Conservation (phyloP, 1,140 invertebrate genomes). For the Scaptomyza graminum region DNA sequence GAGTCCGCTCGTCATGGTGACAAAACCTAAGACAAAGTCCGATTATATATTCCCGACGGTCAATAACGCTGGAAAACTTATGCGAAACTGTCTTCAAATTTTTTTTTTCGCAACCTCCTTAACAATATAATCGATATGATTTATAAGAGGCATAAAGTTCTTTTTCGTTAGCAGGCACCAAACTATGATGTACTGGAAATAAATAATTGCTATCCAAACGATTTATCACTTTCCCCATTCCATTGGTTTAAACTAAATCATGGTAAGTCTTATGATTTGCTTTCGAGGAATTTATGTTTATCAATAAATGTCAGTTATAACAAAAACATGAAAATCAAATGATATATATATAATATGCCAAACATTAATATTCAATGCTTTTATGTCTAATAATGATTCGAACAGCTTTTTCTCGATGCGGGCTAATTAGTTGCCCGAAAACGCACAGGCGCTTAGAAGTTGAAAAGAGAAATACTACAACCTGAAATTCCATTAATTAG, state of each 20-base stretch:
- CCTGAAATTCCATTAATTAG: slow-evolving; percentile 74
- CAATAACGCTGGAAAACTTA: no score
- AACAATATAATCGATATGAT: background rate
- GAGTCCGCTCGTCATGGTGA: background rate
- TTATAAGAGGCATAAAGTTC: no score
- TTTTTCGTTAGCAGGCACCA: no score
- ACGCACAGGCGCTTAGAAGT: slow-evolving; percentile 13
- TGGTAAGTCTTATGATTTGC: no score
- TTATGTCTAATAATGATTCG: slow-evolving; percentile 1
- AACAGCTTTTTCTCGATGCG: slow-evolving; percentile 16
- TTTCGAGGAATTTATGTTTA: background rate
- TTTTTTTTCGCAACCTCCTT: background rate
- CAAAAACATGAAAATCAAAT: background rate
- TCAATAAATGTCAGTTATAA: background rate
- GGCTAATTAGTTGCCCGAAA: slow-evolving; percentile 60
- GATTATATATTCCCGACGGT: background rate
- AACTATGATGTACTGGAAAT: no score
- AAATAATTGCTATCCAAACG: no score
- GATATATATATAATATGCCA: background rate
- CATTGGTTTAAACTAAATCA: no score
- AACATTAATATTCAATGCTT: background rate
- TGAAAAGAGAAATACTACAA: slow-evolving; percentile 39
- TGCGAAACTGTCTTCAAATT: background rate
- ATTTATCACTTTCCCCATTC: no score
- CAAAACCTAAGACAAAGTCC: slow-evolving; percentile 1